Evolutionary conservation across 1,140 invertebrate species (phyloP).

Genomic region (Drosophila teissieri): DNA sequence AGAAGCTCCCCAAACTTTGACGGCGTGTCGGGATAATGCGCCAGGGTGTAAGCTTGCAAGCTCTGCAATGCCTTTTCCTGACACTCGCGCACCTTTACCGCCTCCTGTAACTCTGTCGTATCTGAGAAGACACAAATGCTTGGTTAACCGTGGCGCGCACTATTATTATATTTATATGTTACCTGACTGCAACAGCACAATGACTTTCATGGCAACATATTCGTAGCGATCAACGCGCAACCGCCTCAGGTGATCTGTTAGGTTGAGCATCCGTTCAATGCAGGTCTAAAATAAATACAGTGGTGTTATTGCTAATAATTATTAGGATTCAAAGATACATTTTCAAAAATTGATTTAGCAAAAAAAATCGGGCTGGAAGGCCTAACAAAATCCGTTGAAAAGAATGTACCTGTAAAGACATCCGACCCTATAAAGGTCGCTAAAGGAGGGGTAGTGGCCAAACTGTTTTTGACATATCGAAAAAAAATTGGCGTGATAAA

Average conservation of each 20-base stretch:
- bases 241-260: constrained; percentile 95
- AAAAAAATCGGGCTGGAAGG: too few relatives aligned
- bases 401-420: too few relatives aligned
- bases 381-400: neutral
- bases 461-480: too few relatives aligned
- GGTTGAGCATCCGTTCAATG: constrained; percentile 96
- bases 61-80: constrained; percentile 97
- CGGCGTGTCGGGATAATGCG: constrained; percentile 95
- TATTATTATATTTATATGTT: constrained; percentile 40
- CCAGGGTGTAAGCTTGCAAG: constrained; percentile 95
- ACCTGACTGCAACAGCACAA: constrained; percentile 97
- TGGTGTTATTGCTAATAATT: too few relatives aligned
- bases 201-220: constrained; percentile 98
- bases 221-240: constrained; percentile 97
- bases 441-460: too few relatives aligned
- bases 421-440: too few relatives aligned
- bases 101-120: constrained; percentile 95
- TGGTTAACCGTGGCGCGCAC: neutral
- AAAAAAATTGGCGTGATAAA: too few relatives aligned
- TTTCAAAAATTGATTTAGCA: neutral
- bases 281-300: constrained; percentile 87
- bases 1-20: constrained; percentile 98
- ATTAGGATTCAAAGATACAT: neutral
- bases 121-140: constrained; percentile 86
- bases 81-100: constrained; percentile 95